Base-by-base conservation (phyloP, 2,113 vertebrate species). In the Tragelaphus scriptus region DNA sequence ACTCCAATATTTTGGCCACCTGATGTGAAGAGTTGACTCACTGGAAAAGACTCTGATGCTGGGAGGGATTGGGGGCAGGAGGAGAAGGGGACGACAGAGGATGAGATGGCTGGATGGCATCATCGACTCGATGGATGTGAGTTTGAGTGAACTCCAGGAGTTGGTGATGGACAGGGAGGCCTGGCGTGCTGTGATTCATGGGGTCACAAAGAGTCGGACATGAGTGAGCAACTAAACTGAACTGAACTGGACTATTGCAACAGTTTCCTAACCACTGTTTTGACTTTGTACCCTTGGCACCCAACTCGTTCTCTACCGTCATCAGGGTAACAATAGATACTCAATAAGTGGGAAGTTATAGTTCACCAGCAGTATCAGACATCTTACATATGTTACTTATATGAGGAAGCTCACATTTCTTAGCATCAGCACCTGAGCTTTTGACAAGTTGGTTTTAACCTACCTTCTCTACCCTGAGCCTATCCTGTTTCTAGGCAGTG, bases 51-150 rank as follows among this genome's bases (percentile, higher is more conserved):
- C 28, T 61, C 59, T 61, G 59, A 63, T 30, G 59, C 28, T 63
- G 61, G 28, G 28, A 63, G 13, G 13, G 28, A 63, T 63, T 30
- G 61, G 28, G 61, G 61, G 28, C 13, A 63, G 61, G 61, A 63
- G 59, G 59, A 63, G 61, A 63, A 63, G 61, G 61, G 61, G 61
- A 15, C 13, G 28, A 63, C 59, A 30, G 59, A 63, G 59, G 59
- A 30, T 7, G 59, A 63, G 59, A 63, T 15, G 59, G 59, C 59
- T 63, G 59, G 59, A 63, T 15, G 59, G 59, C 0, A 15, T 63
- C 28, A 63, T 13, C 0, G 1, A 63, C 59, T 63, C 12, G 2
- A 61, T 61, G 59, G 13, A 30, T 6, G 0, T 1, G 59, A 63
- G 28, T 63, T 6, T 63, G 28, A 30, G 28, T 63, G 59, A 63